Percentiles rank a stretch among this genome's conserved stretches.
Conservation (phyloP, 2,888 invertebrate genomes). For the Drosophila mimetica region DNA sequence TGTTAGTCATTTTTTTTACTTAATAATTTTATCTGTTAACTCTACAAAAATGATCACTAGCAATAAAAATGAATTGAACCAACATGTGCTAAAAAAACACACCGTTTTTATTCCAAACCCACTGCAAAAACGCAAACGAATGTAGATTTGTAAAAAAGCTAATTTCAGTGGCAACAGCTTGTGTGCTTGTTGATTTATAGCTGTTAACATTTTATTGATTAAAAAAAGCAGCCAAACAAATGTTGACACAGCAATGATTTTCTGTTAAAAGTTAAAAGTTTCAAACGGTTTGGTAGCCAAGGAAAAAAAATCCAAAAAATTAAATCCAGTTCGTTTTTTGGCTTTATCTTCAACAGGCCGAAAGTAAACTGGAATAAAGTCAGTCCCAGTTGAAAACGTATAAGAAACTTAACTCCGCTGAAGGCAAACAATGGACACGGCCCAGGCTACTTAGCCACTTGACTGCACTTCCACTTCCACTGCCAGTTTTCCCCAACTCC, state of each 20-base stretch:
- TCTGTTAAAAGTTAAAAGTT: not conserved
- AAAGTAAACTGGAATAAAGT: constrained; percentile 13
- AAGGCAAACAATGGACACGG: constrained; percentile 67
- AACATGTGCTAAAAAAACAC: constrained; percentile 13
- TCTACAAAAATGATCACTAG: not conserved
- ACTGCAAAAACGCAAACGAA: constrained; percentile 7
- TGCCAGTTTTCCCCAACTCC: constrained; percentile 32
- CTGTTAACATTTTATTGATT: constrained; percentile 38
- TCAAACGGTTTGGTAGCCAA: not conserved
- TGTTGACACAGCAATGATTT: constrained; percentile 26
- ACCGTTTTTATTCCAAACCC: constrained; percentile 6
- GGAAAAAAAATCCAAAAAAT: not conserved
- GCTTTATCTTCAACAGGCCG: constrained; percentile 8
- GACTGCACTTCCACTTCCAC: constrained; percentile 40
- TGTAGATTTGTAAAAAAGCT: constrained; percentile 7
- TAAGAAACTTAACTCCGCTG: constrained; percentile 59
- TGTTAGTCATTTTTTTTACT: no score
- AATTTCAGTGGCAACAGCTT: constrained; percentile 18
- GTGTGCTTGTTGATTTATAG: constrained; percentile 31
- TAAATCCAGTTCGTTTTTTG: not conserved
- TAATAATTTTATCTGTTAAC: not conserved
- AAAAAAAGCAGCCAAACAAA: constrained; percentile 27
- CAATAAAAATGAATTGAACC: constrained; percentile 1
- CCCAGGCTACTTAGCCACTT: constrained; percentile 49
- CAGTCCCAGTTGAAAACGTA: constrained; percentile 12